Percentiles rank a stretch among this genome's conserved stretches.
These are phyloP conservation scores for Pyrgilauda ruficollis DNA, from an alignment of 2,113 vertebrate genomes.

Conservation along the genomic window DNA sequence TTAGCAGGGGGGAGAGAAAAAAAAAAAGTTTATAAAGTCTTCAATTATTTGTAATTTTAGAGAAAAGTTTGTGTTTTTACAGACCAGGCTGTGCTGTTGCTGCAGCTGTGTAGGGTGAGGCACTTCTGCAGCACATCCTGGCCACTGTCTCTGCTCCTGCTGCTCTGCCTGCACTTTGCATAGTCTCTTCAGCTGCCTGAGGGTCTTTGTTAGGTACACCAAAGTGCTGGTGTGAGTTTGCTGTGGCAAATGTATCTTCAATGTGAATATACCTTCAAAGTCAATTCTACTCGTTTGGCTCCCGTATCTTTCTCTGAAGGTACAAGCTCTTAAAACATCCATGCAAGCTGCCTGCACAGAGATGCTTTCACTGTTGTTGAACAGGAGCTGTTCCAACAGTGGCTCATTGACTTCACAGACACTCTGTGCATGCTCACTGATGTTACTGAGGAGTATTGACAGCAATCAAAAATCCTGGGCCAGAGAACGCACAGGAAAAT, in stretches of 20 bases:
- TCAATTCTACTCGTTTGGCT: background rate
- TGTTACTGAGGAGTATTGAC: background rate
- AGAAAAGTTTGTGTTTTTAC: background rate
- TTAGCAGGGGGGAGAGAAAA: background rate
- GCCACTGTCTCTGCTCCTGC: background rate
- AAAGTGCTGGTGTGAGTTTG: background rate
- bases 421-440: background rate
- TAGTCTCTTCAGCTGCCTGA: background rate
- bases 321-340: background rate
- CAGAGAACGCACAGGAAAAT: background rate
- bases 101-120: background rate
- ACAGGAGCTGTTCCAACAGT: background rate
- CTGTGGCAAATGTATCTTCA: background rate
- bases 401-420: rapidly evolving
- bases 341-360: background rate
- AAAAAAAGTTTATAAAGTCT: background rate
- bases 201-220: background rate
- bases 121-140: background rate
- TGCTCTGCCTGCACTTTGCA: background rate
- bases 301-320: background rate
- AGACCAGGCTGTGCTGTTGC: background rate
- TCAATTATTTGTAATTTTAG: constrained; percentile 9
- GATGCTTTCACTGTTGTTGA: background rate
- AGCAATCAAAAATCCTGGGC: background rate
- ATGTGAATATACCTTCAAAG: background rate